Percentiles rank a stretch among this genome's conserved stretches.
phyloP scores from a whole-genome alignment of 53 echinoderm and acorn worm genomes.

The Paracentrotus lividus region DNA sequence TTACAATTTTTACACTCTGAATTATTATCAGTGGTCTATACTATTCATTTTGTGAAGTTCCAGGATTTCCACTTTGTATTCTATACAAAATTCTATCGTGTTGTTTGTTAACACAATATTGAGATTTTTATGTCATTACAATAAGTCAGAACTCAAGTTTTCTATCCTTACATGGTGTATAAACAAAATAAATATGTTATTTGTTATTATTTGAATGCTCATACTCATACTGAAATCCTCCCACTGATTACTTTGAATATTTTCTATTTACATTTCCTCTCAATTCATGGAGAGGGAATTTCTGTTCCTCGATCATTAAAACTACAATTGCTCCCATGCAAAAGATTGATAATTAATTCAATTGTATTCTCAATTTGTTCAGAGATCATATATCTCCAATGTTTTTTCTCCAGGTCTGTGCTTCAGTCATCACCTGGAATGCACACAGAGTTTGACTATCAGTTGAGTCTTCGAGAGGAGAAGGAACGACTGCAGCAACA shows the following conservation, averaged over 20 bases:
- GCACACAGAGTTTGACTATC: conserved; percentile 95
- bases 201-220: background rate
- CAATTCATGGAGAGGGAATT: background rate
- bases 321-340: background rate
- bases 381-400: background rate
- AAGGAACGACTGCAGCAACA: conserved; percentile 86
- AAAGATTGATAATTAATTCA: background rate
- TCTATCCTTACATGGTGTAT: background rate
- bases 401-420: conserved; percentile 70
- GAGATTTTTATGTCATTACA: background rate
- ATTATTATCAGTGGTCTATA: too few relatives aligned
- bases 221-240: background rate
- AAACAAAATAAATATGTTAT: background rate
- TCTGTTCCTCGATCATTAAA: background rate
- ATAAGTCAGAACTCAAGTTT: background rate
- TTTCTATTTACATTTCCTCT: background rate
- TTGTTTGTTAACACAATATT: too few relatives aligned
- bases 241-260: background rate
- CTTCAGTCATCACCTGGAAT: conserved; percentile 80
- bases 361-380: background rate
- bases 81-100: too few relatives aligned
- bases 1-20: too few relatives aligned
- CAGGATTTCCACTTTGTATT: too few relatives aligned
- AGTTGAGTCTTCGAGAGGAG: conserved; percentile 93
- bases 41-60: too few relatives aligned